Conservation (phyloP, 2,113 vertebrate genomes). For the Sturnira hondurensis region DNA sequence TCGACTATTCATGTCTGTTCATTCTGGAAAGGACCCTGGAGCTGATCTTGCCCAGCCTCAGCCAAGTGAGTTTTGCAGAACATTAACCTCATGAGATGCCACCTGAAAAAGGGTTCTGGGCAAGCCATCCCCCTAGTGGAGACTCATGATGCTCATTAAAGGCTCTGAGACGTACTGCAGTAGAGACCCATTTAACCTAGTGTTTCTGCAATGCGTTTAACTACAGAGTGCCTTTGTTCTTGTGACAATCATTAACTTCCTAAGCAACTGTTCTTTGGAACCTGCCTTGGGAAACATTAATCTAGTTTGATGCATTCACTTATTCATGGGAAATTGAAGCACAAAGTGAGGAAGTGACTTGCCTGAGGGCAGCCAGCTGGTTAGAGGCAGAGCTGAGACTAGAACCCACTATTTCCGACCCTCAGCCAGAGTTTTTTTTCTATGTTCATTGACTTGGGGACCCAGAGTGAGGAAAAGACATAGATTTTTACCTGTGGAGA, state of each 20-base stretch:
- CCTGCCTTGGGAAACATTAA: not conserved
- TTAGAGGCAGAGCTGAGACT: not conserved
- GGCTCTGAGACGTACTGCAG: not conserved
- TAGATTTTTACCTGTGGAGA: not conserved
- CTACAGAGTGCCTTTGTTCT: not conserved
- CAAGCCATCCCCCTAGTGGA: not conserved
- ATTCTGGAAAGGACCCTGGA: not conserved
- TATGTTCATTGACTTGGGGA: not conserved
- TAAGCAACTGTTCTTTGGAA: not conserved
- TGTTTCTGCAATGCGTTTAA: not conserved
- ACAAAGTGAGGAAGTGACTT: not conserved
- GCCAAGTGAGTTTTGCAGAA: not conserved
- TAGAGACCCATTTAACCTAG: not conserved
- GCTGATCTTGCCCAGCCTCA: not conserved
- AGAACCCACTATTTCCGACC: not conserved
- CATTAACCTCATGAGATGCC: not conserved
- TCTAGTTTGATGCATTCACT: not conserved
- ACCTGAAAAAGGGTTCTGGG: not conserved
- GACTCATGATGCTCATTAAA: not conserved
- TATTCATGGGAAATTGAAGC: not conserved
- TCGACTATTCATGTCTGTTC: not conserved
- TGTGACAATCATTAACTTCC: not conserved
- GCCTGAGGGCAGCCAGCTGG: not conserved
- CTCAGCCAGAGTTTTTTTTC: not conserved
- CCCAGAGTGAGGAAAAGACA: not conserved